A percentile compares a stretch with the other conserved stretches of the same genome.
phyloP scores from a whole-genome alignment of 2,888 invertebrate species.

The Sinodicranocentrus sp. region DNA sequence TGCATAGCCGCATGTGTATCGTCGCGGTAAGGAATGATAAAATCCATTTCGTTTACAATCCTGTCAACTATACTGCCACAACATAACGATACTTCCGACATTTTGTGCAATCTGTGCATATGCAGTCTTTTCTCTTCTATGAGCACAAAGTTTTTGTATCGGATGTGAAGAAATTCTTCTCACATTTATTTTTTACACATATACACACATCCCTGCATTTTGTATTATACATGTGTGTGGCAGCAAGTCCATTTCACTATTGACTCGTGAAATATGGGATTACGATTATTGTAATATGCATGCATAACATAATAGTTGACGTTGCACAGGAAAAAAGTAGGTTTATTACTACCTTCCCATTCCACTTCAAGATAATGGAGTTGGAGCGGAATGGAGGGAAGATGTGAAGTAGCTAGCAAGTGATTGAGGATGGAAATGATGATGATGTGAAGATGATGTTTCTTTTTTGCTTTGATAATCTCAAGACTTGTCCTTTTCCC shows the following conservation, averaged over 20 bases:
- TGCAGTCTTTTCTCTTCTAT: too few relatives aligned
- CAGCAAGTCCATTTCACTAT: slow-evolving; percentile 19
- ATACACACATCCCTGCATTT: too few relatives aligned
- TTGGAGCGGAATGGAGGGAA: slow-evolving; percentile 5
- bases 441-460: slow-evolving; percentile 46
- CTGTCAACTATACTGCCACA: too few relatives aligned
- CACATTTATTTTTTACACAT: too few relatives aligned
- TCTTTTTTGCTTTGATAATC: slow-evolving; percentile 49
- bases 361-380: slow-evolving; percentile 19
- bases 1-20: too few relatives aligned
- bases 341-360: slow-evolving; percentile 28
- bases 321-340: slow-evolving; percentile 36
- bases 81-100: too few relatives aligned
- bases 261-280: slow-evolving; percentile 50
- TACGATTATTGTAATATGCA: slow-evolving; percentile 30
- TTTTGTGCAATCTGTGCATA: too few relatives aligned
- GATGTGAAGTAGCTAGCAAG: background rate
- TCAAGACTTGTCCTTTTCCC: slow-evolving; percentile 37
- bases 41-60: too few relatives aligned
- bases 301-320: too few relatives aligned
- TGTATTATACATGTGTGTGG: background rate
- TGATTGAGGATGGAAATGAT: slow-evolving; percentile 45
- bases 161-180: too few relatives aligned
- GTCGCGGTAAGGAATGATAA: too few relatives aligned
- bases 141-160: too few relatives aligned